A percentile compares a stretch with the other conserved stretches of the same genome.
Evolutionary conservation across 2,113 vertebrate genomes (phyloP).

Genomic region (Glaucidium brasilianum): DNA sequence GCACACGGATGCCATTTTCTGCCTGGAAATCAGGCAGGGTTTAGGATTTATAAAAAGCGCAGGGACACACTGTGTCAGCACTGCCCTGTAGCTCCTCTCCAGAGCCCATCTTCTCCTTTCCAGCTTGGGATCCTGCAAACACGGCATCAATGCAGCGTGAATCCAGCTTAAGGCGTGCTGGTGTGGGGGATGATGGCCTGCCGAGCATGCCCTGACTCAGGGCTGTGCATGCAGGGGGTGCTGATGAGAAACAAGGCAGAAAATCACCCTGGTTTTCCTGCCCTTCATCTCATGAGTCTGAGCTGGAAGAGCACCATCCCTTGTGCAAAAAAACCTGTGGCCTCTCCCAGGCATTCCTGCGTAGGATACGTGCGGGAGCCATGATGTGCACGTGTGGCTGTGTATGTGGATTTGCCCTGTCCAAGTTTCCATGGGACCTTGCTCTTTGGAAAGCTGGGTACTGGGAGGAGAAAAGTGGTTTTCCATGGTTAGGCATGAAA

Average conservation of each 20-base stretch:
- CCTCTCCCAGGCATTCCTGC: background rate
- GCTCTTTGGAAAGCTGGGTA: background rate
- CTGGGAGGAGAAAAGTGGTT: background rate
- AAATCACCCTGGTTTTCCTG: background rate
- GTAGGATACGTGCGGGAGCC: rapidly evolving
- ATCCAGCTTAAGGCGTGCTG: rapidly evolving
- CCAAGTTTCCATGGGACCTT: background rate
- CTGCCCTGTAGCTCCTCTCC: background rate
- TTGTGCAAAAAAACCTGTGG: background rate
- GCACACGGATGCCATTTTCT: slow-evolving; percentile 51
- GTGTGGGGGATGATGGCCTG: background rate
- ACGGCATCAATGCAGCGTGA: rapidly evolving
- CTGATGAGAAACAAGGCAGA: background rate
- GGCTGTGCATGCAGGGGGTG: background rate
- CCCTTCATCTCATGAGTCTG: background rate
- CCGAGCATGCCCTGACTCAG: rapidly evolving
- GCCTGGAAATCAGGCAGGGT: background rate
- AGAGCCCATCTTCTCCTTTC: background rate
- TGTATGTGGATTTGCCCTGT: background rate
- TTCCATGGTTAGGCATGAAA: background rate
- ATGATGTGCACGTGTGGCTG: rapidly evolving
- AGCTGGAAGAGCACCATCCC: background rate
- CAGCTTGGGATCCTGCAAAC: background rate
- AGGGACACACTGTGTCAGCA: background rate
- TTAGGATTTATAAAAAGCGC: background rate